Conservation (phyloP, 2,888 invertebrate genomes). For the Bembecia ichneumoniformis region DNA sequence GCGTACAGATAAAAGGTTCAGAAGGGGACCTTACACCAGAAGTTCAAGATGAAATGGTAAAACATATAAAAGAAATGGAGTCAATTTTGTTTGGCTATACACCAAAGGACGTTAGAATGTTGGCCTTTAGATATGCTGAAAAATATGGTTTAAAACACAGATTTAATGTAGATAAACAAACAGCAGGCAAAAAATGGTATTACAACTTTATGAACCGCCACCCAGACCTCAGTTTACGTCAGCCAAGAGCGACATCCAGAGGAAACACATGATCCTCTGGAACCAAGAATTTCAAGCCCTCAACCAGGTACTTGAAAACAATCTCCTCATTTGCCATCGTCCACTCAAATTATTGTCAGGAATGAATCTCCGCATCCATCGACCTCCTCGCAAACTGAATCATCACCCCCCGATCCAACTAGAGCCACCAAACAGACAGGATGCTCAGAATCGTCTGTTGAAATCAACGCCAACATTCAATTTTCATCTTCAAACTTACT, state of each 20-base stretch:
- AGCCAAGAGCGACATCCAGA: not conserved
- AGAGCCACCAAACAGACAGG: no score
- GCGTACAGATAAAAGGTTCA: not conserved
- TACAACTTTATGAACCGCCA: not conserved
- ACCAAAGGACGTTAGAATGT: not conserved
- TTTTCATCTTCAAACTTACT: no score
- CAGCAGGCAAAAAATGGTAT: constrained; percentile 1
- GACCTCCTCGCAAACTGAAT: no score
- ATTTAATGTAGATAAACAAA: not conserved
- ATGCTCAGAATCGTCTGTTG: no score
- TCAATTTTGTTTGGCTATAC: not conserved
- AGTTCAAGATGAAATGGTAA: not conserved
- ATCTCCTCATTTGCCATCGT: not conserved
- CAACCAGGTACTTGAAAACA: not conserved
- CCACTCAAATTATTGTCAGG: not conserved
- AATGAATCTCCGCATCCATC: no score
- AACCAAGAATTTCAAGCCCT: not conserved
- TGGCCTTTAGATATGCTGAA: no score
- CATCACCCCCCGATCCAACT: no score
- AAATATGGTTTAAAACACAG: constrained; percentile 1
- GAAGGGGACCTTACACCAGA: no score
- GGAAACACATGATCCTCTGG: not conserved
- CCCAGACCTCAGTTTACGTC: not conserved
- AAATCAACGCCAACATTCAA: not conserved
- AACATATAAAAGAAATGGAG: not conserved